Conservation (phyloP, 2,888 invertebrate genomes). For the Drosophila putrida region DNA sequence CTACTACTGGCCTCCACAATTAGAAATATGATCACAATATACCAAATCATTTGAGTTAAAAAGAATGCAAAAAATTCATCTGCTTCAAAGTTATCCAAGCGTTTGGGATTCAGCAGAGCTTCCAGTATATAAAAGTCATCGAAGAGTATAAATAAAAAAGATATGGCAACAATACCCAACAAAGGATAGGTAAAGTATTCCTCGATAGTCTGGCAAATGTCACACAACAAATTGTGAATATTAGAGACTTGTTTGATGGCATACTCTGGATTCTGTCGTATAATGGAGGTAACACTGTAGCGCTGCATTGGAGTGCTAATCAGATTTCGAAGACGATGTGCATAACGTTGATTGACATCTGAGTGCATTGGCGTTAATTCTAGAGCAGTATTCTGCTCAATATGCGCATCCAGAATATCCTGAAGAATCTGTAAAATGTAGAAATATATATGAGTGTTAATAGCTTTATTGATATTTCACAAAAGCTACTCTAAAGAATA, state of each 20-base stretch:
- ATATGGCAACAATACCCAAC: slow-evolving; percentile 83
- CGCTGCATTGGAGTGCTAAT: slow-evolving; percentile 69
- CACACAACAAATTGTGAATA: slow-evolving; percentile 83
- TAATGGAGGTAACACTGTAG: slow-evolving; percentile 80
- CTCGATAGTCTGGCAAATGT: slow-evolving; percentile 82
- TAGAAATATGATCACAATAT: slow-evolving; percentile 80
- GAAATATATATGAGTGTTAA: too few relatives aligned
- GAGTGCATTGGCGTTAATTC: slow-evolving; percentile 82
- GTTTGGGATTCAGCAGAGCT: slow-evolving; percentile 80
- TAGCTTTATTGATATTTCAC: not conserved
- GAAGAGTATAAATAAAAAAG: slow-evolving; percentile 83
- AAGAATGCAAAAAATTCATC: slow-evolving; percentile 84
- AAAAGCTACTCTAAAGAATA: not conserved
- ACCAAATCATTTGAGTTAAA: slow-evolving; percentile 82
- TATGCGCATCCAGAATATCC: slow-evolving; percentile 78
- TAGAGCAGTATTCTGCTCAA: slow-evolving; percentile 71
- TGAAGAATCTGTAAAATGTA: too few relatives aligned
- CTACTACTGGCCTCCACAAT: slow-evolving; percentile 83
- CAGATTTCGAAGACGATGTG: slow-evolving; percentile 53
- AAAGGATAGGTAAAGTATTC: slow-evolving; percentile 83
- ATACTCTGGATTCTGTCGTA: slow-evolving; percentile 78
- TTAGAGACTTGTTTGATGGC: slow-evolving; percentile 82
- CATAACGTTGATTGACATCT: slow-evolving; percentile 59
- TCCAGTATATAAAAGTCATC: slow-evolving; percentile 84
- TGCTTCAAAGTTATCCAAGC: slow-evolving; percentile 77